Evolutionary conservation across 2,888 invertebrate genomes (phyloP), one percentile per base, ranked within the genome.

Genomic region (Villa cingulata): DNA sequence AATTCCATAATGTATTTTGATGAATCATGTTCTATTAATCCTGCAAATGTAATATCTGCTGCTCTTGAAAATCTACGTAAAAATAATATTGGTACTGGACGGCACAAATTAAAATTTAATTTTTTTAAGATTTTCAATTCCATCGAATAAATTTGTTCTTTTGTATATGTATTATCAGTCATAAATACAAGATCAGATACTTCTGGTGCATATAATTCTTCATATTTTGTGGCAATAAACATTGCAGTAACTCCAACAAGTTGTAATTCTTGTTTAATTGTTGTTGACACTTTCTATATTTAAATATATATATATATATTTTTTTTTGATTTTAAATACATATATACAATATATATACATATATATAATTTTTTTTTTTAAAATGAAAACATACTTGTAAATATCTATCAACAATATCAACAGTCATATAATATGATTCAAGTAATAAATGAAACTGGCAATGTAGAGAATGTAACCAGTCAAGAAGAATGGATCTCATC

Each of bases 401-500:
- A 71, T 86, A 95, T 62, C 90, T 76, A 71, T 97, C 97, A 57
- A 95, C 75, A 17, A 92, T 83, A 55, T 85, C 82, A 46, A 95
- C 80, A 47, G 90, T 81, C 59, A 95, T 71, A 64, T 91, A 90
- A 51, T 94, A 79, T 10, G 95, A 95, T 69, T 97, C 97, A 46
- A 85, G 78, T 17, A 83, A 71, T 46, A 94, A 72, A 53, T 81
- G 81, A 68, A 94, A 96, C 61, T 89, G 85, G 43, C 76, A 71
- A 57, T 92, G 91, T 10, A 96, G 91, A 60, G 92, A 91, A 16
- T 90, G 84, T 45, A 97, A 72, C 96, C 96, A 97, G 65, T 96
- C 91, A 50, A 96, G 75, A 16, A 97, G 74, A 42, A 92, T 84
- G 15, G 83, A 74, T 52, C 96, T 77, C 94, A 96, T 96, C 59